Percentiles rank a stretch among this genome's conserved stretches.
Evolutionary conservation across 2,888 invertebrate genomes (phyloP).

Genomic region (Allygus modestus): DNA sequence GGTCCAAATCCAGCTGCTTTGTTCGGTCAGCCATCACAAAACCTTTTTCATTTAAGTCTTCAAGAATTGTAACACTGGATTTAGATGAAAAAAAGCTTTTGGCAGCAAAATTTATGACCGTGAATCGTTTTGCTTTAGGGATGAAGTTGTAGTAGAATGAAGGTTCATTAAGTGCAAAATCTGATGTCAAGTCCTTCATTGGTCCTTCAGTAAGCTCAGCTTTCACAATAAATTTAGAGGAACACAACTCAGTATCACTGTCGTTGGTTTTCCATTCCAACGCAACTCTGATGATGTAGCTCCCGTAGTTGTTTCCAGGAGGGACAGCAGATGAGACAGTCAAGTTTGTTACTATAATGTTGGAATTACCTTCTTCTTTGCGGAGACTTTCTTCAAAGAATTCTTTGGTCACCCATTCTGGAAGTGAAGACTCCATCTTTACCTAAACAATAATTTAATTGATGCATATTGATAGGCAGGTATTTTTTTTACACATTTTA

Average conservation of each 20-base stretch:
- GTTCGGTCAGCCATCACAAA: slow-evolving; percentile 31
- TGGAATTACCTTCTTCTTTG: neutral
- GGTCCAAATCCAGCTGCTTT: slow-evolving; percentile 46
- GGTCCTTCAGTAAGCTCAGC: neutral
- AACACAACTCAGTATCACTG: neutral
- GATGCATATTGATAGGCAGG: no score
- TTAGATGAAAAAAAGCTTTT: slow-evolving; percentile 33
- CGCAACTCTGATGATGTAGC: neutral
- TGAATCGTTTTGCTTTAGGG: neutral
- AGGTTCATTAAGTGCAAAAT: neutral
- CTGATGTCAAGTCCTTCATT: neutral
- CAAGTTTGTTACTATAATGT: slow-evolving; percentile 13
- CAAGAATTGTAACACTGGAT: slow-evolving; percentile 9
- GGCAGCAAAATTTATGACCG: neutral
- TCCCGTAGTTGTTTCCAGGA: slow-evolving; percentile 36
- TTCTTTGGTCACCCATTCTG: slow-evolving; percentile 4
- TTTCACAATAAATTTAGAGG: slow-evolving; percentile 31
- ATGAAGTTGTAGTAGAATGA: slow-evolving; percentile 36
- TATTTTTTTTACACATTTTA: no score
- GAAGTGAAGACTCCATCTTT: neutral
- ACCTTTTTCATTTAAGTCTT: slow-evolving; percentile 45
- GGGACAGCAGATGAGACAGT: neutral
- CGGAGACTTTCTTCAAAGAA: neutral
- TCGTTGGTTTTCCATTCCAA: neutral
- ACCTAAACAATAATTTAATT: neutral